Conservation (phyloP, 1,140 invertebrate genomes). For the Solenopsis invicta region DNA sequence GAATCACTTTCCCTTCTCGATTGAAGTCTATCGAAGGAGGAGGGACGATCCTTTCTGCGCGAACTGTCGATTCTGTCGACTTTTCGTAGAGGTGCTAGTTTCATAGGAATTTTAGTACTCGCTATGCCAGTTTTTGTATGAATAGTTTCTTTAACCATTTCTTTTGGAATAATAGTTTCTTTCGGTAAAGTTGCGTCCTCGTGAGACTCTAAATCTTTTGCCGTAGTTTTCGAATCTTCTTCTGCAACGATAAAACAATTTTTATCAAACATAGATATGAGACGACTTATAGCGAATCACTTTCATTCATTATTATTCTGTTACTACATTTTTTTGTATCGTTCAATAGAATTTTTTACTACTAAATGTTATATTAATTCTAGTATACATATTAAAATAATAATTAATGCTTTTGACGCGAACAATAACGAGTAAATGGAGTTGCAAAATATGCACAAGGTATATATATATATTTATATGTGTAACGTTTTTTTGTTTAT, state of each 20-base stretch:
- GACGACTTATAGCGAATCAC: no score
- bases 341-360: constrained; percentile 8
- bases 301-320: neutral
- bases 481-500: neutral
- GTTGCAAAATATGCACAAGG: neutral
- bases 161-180: constrained; percentile 33
- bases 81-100: constrained; percentile 81
- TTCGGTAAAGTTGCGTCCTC: constrained; percentile 84
- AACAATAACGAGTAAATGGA: neutral
- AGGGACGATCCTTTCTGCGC: constrained; percentile 69
- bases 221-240: constrained; percentile 86
- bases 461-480: no score
- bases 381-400: neutral
- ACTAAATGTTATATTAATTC: neutral
- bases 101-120: constrained; percentile 82
- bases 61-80: constrained; percentile 64
- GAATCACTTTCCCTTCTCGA: constrained; percentile 69
- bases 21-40: constrained; percentile 52
- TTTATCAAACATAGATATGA: neutral
- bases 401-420: neutral
- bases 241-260: constrained; percentile 77
- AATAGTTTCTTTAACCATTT: constrained; percentile 15
- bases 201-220: constrained; percentile 86
- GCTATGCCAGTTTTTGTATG: constrained; percentile 7
- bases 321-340: neutral